These are phyloP conservation scores for Hirundo rustica DNA, from an alignment of 2,797 vertebrate genomes.

Conservation along the genomic window DNA sequence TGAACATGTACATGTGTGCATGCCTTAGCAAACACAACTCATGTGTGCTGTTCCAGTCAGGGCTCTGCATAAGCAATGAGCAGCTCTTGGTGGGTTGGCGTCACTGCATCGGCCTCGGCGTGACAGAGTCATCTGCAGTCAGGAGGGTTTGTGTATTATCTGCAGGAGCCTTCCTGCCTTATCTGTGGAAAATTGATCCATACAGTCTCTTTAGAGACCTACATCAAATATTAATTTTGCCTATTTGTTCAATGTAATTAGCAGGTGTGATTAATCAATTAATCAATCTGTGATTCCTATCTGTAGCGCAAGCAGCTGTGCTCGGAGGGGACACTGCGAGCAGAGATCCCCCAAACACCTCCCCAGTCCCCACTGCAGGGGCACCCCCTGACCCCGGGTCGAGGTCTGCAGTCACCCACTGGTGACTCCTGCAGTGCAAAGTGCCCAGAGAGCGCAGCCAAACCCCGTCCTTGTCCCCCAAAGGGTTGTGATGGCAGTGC, in stretches of 20 bases:
- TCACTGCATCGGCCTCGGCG: background rate
- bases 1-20: background rate
- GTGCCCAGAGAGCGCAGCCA: fast-evolving
- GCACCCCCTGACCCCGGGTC: fast-evolving
- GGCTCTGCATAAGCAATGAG: background rate
- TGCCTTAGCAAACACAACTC: background rate
- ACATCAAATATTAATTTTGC: constrained; percentile 62
- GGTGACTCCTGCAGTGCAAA: background rate
- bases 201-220: constrained; percentile 33
- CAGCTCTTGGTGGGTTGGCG: background rate
- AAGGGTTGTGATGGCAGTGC: background rate
- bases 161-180: constrained; percentile 34
- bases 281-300: constrained; percentile 59
- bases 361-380: background rate
- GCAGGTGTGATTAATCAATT: constrained; percentile 67
- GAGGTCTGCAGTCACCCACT: background rate
- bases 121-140: background rate
- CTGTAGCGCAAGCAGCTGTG: background rate
- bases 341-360: background rate
- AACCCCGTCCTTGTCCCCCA: background rate
- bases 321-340: background rate
- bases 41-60: background rate
- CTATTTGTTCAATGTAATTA: constrained; percentile 53
- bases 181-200: constrained; percentile 67
- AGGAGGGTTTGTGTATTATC: background rate